phyloP scores from a whole-genome alignment of 2,113 vertebrate species.

The Lepidiolamprologus cunningtoni region DNA sequence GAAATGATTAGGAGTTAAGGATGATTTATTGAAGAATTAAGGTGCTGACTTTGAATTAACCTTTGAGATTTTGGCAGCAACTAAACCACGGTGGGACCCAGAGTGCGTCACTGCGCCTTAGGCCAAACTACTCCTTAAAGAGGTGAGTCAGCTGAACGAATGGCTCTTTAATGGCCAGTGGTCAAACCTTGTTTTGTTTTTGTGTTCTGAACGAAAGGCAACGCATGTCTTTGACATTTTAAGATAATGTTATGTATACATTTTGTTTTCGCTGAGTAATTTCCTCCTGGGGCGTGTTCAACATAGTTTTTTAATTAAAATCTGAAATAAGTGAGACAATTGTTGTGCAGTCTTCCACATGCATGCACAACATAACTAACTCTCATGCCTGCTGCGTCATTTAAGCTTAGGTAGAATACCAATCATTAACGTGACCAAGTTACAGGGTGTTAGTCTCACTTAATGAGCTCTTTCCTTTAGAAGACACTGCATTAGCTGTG shows the following conservation, averaged over 20 bases:
- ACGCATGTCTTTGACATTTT: neutral
- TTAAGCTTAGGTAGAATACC: neutral
- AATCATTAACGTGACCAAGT: neutral
- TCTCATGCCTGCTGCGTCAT: neutral
- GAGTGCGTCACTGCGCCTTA: neutral
- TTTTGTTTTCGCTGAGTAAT: neutral
- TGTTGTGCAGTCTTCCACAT: neutral
- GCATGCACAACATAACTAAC: neutral
- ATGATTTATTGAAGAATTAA: slow-evolving; percentile 32
- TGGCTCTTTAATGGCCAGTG: neutral
- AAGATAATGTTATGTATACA: slow-evolving; percentile 11
- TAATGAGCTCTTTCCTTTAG: slow-evolving; percentile 12
- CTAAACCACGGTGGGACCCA: slow-evolving; percentile 5
- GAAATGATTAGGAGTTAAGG: slow-evolving; percentile 3
- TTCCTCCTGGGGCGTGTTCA: neutral
- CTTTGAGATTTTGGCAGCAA: slow-evolving; percentile 16
- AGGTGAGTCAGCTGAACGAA: slow-evolving; percentile 24
- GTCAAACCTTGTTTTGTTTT: neutral
- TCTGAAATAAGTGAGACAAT: neutral
- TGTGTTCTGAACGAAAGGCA: neutral
- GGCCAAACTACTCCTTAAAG: slow-evolving; percentile 2
- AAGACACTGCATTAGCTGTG: neutral
- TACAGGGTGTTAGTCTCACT: slow-evolving; percentile 6
- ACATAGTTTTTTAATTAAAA: slow-evolving; percentile 34
- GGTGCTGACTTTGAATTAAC: slow-evolving; percentile 33